Base-by-base conservation (phyloP, 2,888 invertebrate species). In the Carterocephalus palaemon region DNA sequence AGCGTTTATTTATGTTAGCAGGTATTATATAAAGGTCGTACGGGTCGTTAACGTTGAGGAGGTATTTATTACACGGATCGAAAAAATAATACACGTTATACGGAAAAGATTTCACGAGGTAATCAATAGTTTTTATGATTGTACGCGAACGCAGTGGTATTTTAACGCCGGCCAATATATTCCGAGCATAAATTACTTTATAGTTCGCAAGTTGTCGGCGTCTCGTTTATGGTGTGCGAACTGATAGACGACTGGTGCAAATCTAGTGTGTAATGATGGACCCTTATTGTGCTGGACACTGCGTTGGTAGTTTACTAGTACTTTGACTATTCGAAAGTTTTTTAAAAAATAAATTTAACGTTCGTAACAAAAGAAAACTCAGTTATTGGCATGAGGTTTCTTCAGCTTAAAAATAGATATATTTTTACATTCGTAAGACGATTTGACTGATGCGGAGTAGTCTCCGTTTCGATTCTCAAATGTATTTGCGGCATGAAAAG, bases 181-280 rank as follows among this genome's bases (percentile, higher is more conserved):
- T 36, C 37, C 23, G 33, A 42, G 34, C 41, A 58, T 67, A 64
- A 70, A 67, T 69, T 67, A 71, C 64, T 63, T 52, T 53, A 40
- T 39, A 24, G 39, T 39, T 29, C 39, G 29, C 29, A 70, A 63
- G 63, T 53, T 52, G 32, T 38, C 33, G 28, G 28, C 19, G 19
- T 12, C 29, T 28, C 46, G 57, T 64, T 60, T 59, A 70, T 57
- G 56, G 63, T 63, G 69, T 70, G 73, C 65, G 64, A 74, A 72
- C 60, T 60, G 55, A 54, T 52, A 60, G 61, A 62, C 38, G 33
- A 38, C 9, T 32, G 32, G 67, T 62, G 65, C 67, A 15, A 36
- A 2, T 23, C 24, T 37, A 10, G 10, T 37, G 13, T 16, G 16
- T 7, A 17, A 26, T 37, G 9, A 8, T 3, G 7, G n/a, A n/a